These are phyloP conservation scores for Lethenteron reissneri DNA, from an alignment of 2,113 vertebrate species.

Conservation along the genomic window DNA sequence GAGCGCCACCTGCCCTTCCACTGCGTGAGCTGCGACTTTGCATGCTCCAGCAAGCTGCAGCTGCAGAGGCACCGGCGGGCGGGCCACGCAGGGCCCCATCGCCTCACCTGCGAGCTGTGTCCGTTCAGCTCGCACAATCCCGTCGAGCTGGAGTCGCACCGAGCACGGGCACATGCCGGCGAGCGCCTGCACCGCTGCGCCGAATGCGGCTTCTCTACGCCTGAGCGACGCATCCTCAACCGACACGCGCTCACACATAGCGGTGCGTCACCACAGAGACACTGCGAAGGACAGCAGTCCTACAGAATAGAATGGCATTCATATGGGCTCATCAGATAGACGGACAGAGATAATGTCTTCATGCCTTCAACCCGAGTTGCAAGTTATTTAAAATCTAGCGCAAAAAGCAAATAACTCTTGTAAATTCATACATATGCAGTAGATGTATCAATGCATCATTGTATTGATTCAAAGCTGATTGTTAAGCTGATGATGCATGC, in stretches of 20 bases:
- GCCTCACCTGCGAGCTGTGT: slow-evolving; percentile 57
- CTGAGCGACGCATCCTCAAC: slow-evolving; percentile 68
- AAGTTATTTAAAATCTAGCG: too few species aligned
- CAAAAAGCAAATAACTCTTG: too few species aligned
- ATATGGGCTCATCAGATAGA: too few species aligned
- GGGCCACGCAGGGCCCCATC: slow-evolving; percentile 46
- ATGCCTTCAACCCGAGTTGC: too few species aligned
- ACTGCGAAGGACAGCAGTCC: too few species aligned
- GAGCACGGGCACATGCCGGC: slow-evolving; percentile 59
- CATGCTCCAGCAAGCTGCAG: slow-evolving; percentile 62
- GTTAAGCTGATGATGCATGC: too few species aligned
- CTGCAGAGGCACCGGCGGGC: slow-evolving; percentile 63
- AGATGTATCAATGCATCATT: too few species aligned
- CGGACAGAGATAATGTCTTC: too few species aligned
- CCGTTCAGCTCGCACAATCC: slow-evolving; percentile 64
- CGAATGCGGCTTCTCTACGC: slow-evolving; percentile 56
- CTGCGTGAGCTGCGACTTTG: slow-evolving; percentile 67
- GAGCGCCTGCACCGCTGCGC: slow-evolving; percentile 77
- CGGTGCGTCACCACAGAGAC: slow-evolving; percentile 24
- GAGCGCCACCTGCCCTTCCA: slow-evolving; percentile 64
- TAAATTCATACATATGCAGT: too few species aligned
- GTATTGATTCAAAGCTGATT: too few species aligned
- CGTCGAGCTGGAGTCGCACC: slow-evolving; percentile 53
- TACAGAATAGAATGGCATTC: too few species aligned
- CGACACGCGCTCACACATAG: slow-evolving; percentile 69